Conservation (phyloP, 53 echinoderm and acorn worm genomes). For the Paelopatides confundens region DNA sequence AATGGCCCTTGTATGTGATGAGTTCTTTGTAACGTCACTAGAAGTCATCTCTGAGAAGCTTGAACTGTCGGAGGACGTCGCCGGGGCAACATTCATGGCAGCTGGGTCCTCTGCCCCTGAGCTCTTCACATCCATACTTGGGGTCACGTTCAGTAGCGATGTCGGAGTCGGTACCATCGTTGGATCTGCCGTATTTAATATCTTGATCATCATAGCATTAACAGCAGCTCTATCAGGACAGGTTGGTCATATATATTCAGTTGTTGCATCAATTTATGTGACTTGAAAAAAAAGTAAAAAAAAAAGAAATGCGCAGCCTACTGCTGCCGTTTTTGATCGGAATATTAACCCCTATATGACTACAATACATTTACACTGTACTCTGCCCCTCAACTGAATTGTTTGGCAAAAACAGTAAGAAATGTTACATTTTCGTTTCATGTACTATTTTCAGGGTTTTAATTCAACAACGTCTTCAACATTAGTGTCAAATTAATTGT, state of each 20-base stretch:
- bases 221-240: slow-evolving; percentile 93
- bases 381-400: too few species aligned
- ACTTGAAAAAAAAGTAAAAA: too few species aligned
- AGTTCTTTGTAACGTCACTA: slow-evolving; percentile 99
- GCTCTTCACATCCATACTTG: slow-evolving; percentile 92
- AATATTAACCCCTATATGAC: too few species aligned
- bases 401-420: too few species aligned
- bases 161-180: slow-evolving; percentile 98
- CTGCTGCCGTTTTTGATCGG: too few species aligned
- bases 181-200: slow-evolving; percentile 99
- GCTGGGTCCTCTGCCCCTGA: slow-evolving; percentile 98
- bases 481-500: too few species aligned
- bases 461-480: too few species aligned
- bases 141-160: slow-evolving; percentile 87
- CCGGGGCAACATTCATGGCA: slow-evolving; percentile 99
- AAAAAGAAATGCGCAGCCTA: too few species aligned
- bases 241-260: slow-evolving; percentile 60
- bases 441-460: too few species aligned
- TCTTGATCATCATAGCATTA: slow-evolving; percentile 95
- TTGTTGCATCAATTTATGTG: too few species aligned
- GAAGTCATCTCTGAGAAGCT: slow-evolving; percentile 97
- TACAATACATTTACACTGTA: too few species aligned
- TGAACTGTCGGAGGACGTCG: slow-evolving; percentile 97
- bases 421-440: too few species aligned
- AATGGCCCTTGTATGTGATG: slow-evolving; percentile 96